Evolutionary conservation across 1,140 invertebrate genomes (phyloP).

Genomic region (Hirudo medicinalis): DNA sequence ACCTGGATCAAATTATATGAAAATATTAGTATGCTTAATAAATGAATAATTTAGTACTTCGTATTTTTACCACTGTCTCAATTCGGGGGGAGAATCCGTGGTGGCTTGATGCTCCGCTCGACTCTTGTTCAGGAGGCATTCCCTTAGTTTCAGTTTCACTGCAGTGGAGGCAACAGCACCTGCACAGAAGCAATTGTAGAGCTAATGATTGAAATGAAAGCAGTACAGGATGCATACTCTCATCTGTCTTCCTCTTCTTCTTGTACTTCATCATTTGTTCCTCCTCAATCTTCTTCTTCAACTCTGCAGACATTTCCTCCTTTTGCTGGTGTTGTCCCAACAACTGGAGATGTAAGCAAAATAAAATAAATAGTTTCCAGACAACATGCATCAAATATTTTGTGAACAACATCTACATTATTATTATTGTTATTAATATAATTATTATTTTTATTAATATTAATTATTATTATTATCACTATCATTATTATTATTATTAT

Average conservation of each 20-base stretch:
- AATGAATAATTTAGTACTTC: too few relatives aligned
- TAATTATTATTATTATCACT: slow-evolving; percentile 6
- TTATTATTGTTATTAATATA: slow-evolving; percentile 1
- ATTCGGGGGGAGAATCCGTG: slow-evolving; percentile 49
- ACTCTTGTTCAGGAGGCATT: slow-evolving; percentile 77
- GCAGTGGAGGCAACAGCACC: slow-evolving; percentile 78
- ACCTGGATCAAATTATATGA: slow-evolving; percentile 8
- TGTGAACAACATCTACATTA: background rate
- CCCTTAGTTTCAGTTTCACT: slow-evolving; percentile 84
- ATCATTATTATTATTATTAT: slow-evolving; percentile 5
- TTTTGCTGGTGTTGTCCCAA: slow-evolving; percentile 36
- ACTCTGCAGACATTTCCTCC: slow-evolving; percentile 63
- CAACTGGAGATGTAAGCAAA: slow-evolving; percentile 23
- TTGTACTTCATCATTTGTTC: slow-evolving; percentile 37
- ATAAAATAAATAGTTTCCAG: background rate
- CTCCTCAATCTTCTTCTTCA: slow-evolving; percentile 45
- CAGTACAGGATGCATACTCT: slow-evolving; percentile 52
- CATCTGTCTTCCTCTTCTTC: slow-evolving; percentile 12
- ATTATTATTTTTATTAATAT: too few relatives aligned
- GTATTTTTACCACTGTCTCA: slow-evolving; percentile 58
- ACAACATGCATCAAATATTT: background rate
- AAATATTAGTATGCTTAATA: too few relatives aligned
- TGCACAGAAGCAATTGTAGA: slow-evolving; percentile 68
- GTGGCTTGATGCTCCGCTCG: slow-evolving; percentile 45
- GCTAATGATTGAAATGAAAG: slow-evolving; percentile 61